Conservation (phyloP, 1,140 invertebrate genomes). For the Mylabris phalerata region DNA sequence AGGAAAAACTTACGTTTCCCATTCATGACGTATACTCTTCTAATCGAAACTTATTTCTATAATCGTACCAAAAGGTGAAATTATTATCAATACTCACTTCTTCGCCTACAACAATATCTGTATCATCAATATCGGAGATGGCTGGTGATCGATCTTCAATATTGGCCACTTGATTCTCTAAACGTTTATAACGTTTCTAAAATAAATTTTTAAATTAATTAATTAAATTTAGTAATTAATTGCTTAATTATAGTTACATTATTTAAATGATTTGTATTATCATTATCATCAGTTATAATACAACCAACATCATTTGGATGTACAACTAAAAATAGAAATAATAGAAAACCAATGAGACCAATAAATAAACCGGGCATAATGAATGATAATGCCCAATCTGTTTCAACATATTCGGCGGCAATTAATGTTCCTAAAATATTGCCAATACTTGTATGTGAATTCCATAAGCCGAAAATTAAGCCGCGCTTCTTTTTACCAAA, state of each 20-base stretch:
- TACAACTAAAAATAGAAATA: constrained; percentile 81
- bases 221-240: background rate
- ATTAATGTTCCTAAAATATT: constrained; percentile 79
- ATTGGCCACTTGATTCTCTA: constrained; percentile 32
- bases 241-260: background rate
- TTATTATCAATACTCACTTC: constrained; percentile 30
- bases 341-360: constrained; percentile 63
- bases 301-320: constrained; percentile 69
- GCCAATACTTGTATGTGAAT: constrained; percentile 92
- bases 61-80: too few species aligned
- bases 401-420: constrained; percentile 76
- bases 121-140: constrained; percentile 40
- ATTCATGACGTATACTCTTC: too few species aligned
- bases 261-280: background rate
- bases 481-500: constrained; percentile 88
- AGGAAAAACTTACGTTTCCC: too few species aligned
- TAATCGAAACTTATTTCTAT: too few species aligned
- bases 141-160: constrained; percentile 19
- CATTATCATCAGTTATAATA: constrained; percentile 38
- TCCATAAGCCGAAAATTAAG: constrained; percentile 93
- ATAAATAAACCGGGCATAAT: constrained; percentile 88
- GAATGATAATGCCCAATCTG: constrained; percentile 87
- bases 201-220: constrained; percentile 1
- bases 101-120: constrained; percentile 39
- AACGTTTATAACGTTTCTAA: constrained; percentile 25